These are phyloP conservation scores for Ptychochromis oligacanthus DNA, from an alignment of 2,113 vertebrate genomes.

Conservation along the genomic window DNA sequence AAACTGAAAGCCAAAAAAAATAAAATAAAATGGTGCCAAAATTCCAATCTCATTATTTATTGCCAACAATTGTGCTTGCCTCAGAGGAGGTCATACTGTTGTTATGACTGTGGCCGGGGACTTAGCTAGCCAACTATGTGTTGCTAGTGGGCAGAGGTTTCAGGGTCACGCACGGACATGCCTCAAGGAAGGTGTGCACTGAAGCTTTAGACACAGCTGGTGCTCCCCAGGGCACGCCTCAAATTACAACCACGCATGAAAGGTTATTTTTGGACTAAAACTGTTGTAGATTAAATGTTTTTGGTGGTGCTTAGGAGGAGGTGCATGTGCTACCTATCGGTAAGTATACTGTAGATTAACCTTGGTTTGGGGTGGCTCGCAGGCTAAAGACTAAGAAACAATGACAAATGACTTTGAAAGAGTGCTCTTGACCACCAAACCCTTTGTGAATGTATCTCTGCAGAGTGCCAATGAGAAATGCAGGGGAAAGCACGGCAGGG, in stretches of 20 bases:
- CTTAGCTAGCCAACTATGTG: slow-evolving; percentile 40
- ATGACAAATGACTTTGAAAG: slow-evolving; percentile 66
- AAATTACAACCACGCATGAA: slow-evolving; percentile 67
- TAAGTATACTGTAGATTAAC: slow-evolving; percentile 32
- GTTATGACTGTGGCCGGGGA: slow-evolving; percentile 50
- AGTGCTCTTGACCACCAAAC: slow-evolving; percentile 45
- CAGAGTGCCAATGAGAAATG: slow-evolving; percentile 47
- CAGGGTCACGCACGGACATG: slow-evolving; percentile 71
- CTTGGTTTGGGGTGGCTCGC: slow-evolving; percentile 25
- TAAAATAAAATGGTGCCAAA: neutral
- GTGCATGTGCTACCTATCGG: neutral
- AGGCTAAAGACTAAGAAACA: slow-evolving; percentile 40
- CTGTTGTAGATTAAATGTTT: slow-evolving; percentile 52
- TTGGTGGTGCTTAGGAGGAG: neutral
- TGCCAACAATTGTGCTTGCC: slow-evolving; percentile 13
- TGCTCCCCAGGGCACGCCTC: slow-evolving; percentile 72
- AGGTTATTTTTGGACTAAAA: slow-evolving; percentile 73
- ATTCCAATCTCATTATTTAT: slow-evolving; percentile 30
- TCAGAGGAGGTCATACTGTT: slow-evolving; percentile 55
- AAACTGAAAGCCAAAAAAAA: neutral
- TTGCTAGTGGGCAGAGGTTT: slow-evolving; percentile 69
- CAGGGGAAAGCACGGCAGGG: slow-evolving; percentile 55
- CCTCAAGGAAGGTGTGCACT: slow-evolving; percentile 78
- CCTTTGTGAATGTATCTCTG: slow-evolving; percentile 60
- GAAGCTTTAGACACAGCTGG: slow-evolving; percentile 82